Evolutionary conservation across 2,888 invertebrate species (phyloP).

Genomic region (Lapara coniferarum): DNA sequence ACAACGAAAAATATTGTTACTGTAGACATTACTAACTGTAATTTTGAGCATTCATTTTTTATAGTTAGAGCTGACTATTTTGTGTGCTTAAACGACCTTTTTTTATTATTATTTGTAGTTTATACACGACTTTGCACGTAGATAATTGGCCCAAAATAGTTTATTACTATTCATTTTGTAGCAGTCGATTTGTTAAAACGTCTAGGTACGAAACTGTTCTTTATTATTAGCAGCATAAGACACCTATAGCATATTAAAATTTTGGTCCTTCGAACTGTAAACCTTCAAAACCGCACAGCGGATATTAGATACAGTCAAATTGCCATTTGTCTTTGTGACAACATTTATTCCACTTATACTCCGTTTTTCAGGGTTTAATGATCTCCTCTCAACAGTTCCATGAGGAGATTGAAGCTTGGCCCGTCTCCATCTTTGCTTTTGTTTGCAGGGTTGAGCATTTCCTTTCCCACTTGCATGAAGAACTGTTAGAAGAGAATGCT

Average conservation of each 20-base stretch:
- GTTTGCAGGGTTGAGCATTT: conserved; percentile 91
- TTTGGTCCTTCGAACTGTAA: not conserved
- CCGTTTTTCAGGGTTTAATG: conserved; percentile 83
- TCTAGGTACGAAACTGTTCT: too few relatives aligned
- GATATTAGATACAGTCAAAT: not conserved
- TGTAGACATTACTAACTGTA: not conserved
- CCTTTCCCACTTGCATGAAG: conserved; percentile 92
- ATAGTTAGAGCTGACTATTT: too few relatives aligned
- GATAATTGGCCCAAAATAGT: too few relatives aligned
- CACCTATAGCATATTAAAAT: not conserved
- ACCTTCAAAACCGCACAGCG: not conserved
- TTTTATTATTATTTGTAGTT: too few relatives aligned
- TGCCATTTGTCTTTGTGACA: too few relatives aligned
- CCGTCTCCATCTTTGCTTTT: conserved; percentile 95
- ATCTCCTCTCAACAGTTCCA: conserved; percentile 97
- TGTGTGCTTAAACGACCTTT: too few relatives aligned
- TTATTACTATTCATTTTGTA: too few relatives aligned
- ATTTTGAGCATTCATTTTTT: not conserved
- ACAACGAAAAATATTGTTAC: not conserved
- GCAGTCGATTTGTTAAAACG: too few relatives aligned
- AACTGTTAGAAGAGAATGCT: conserved; percentile 55
- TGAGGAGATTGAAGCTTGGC: conserved; percentile 95
- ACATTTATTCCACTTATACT: too few relatives aligned
- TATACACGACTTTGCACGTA: too few relatives aligned
- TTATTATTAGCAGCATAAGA: too few relatives aligned